Conservation (phyloP, 2,888 invertebrate genomes). For the Pegoplata infirma region DNA sequence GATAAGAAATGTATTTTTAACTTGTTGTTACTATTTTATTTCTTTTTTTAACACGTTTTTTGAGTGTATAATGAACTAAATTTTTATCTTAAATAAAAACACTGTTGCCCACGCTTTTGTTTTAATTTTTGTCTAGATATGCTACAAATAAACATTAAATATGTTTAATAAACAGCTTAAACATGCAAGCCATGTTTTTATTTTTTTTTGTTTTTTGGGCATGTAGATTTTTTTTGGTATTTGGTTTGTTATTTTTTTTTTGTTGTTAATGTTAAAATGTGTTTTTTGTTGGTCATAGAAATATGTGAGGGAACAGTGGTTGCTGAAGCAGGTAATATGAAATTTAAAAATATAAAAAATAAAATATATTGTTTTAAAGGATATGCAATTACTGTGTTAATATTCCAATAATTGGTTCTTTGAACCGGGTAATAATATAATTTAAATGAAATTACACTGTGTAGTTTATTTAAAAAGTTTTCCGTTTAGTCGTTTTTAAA, state of each 20-base stretch:
- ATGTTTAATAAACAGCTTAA: slow-evolving; percentile 43
- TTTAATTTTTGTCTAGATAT: background rate
- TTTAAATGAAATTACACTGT: no score
- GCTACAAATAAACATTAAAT: slow-evolving; percentile 29
- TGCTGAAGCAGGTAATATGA: no score
- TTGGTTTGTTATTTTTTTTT: background rate
- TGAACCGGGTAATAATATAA: no score
- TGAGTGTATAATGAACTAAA: background rate
- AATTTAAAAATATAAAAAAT: no score
- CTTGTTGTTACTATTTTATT: background rate
- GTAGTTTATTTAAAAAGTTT: no score
- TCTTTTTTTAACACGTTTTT: background rate
- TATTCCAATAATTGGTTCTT: no score
- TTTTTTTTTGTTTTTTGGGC: slow-evolving; percentile 5
- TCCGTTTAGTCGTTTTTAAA: no score
- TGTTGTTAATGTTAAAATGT: background rate
- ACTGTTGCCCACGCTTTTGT: slow-evolving; percentile 35
- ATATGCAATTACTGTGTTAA: no score
- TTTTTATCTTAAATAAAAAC: slow-evolving; percentile 24
- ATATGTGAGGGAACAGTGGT: background rate
- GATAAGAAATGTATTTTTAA: slow-evolving; percentile 22
- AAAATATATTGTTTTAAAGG: no score
- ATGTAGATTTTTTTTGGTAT: background rate
- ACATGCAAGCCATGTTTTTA: slow-evolving; percentile 40
- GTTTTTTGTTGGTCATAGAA: background rate